phyloP scores from a whole-genome alignment of 2,888 invertebrate genomes.

The Cephus pulcher region DNA sequence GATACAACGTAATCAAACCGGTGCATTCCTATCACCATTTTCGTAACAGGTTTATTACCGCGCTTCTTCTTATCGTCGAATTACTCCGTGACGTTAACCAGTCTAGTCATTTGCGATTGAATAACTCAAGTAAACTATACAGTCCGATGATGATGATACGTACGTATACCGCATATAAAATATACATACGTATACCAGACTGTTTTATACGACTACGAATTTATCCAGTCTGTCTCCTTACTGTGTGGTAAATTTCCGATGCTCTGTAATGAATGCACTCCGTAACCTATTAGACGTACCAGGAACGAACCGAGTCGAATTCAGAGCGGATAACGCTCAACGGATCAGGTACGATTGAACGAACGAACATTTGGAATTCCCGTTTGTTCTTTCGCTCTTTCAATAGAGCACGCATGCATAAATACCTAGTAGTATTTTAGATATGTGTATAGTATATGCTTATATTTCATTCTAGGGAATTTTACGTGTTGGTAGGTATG shows the following conservation, averaged over 20 bases:
- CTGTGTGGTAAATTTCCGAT: not conserved
- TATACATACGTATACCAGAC: no score
- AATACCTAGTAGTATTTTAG: not conserved
- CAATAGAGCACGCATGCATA: not conserved
- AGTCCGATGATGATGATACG: not conserved
- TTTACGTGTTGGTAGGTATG: not conserved
- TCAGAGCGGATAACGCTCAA: not conserved
- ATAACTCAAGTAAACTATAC: not conserved
- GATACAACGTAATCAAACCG: not conserved
- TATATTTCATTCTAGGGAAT: not conserved
- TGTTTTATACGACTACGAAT: not conserved
- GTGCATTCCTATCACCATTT: not conserved
- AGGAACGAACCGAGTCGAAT: not conserved
- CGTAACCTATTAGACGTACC: not conserved
- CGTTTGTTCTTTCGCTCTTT: conserved; percentile 1
- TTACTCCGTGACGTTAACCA: not conserved
- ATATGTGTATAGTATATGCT: not conserved
- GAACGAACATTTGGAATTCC: not conserved
- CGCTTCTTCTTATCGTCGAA: not conserved
- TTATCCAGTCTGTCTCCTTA: not conserved
- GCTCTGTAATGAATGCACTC: not conserved
- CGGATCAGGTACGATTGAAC: not conserved
- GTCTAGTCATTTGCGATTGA: not conserved
- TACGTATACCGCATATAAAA: not conserved
- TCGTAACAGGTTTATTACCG: not conserved